Evolutionary conservation across 2,113 vertebrate species (phyloP).

Genomic region (Smithornis capensis): DNA sequence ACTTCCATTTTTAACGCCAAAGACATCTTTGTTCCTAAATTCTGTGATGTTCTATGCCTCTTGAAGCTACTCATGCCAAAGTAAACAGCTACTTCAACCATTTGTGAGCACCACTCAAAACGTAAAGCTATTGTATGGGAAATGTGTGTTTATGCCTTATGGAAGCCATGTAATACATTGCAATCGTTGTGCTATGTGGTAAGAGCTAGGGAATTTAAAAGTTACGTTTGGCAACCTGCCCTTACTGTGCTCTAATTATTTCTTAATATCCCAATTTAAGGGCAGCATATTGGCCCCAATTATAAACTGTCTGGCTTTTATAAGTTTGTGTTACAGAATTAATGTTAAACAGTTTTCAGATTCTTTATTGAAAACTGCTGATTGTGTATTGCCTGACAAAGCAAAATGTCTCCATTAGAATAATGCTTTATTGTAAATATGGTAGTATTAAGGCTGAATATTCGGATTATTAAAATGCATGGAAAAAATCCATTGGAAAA

Average conservation of each 20-base stretch:
- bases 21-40: neutral
- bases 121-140: neutral
- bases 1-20: neutral
- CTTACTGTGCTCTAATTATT: conserved; percentile 46
- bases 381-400: conserved; percentile 47
- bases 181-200: neutral
- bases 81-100: neutral
- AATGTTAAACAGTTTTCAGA: conserved; percentile 26
- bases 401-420: conserved; percentile 29
- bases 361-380: conserved; percentile 44
- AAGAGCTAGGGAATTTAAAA: neutral
- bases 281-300: conserved; percentile 32
- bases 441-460: neutral
- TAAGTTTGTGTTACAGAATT: conserved; percentile 29
- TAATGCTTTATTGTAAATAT: conserved; percentile 40
- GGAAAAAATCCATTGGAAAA: conserved; percentile 34
- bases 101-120: neutral
- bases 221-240: conserved; percentile 25
- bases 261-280: conserved; percentile 54
- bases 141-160: neutral
- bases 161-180: neutral
- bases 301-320: conserved; percentile 33
- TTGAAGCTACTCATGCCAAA: neutral
- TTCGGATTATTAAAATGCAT: neutral
- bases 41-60: neutral